A percentile compares a stretch with the other conserved stretches of the same genome.
Evolutionary conservation across 1,140 invertebrate genomes (phyloP).

Genomic region (Drosophila rufa): DNA sequence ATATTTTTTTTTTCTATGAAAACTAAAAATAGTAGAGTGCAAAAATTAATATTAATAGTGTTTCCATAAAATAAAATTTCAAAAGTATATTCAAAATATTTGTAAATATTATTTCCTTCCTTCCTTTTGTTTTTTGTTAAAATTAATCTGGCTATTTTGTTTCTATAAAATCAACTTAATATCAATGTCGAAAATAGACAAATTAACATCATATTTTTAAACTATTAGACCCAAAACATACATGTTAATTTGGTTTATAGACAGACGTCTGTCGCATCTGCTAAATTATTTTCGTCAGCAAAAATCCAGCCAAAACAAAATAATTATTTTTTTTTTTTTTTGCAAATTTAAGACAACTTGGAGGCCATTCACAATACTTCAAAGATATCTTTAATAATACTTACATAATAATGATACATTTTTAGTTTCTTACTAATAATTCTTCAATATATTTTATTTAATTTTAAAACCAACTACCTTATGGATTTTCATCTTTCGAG

Average conservation of each 20-base stretch:
- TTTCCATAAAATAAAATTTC: no score
- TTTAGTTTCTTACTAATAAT: no score
- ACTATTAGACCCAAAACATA: neutral
- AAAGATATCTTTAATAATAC: neutral
- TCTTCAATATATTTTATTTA: neutral
- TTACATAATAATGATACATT: no score
- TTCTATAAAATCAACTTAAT: neutral
- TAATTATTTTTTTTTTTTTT: no score
- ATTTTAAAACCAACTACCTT: neutral
- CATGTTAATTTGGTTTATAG: slow-evolving; percentile 5
- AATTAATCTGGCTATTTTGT: neutral
- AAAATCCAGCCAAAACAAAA: neutral
- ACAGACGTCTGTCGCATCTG: neutral
- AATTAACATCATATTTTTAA: slow-evolving; percentile 27
- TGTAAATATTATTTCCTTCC: no score
- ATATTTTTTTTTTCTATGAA: neutral
- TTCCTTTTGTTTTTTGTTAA: neutral
- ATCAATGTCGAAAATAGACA: slow-evolving; percentile 1
- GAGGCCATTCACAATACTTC: neutral
- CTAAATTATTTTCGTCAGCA: neutral
- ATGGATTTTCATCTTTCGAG: neutral
- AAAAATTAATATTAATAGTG: no score
- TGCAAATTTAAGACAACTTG: no score
- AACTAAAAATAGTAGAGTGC: no score
- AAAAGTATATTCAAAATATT: no score